phyloP scores from a whole-genome alignment of 2,888 invertebrate genomes.

The Conus canariensis region DNA sequence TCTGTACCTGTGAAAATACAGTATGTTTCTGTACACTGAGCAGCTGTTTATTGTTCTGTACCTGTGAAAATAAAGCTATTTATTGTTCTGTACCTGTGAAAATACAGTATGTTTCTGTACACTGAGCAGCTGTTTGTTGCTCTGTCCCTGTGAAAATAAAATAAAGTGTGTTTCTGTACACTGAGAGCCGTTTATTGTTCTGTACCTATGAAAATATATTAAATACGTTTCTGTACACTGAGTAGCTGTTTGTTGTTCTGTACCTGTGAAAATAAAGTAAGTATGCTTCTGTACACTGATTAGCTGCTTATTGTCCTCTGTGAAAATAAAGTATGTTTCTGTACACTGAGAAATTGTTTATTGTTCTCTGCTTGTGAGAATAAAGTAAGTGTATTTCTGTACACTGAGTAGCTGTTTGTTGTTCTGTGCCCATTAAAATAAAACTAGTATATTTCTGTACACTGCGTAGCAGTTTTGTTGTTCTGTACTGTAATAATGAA shows the following conservation, averaged over 20 bases:
- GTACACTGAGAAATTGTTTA: slow-evolving; percentile 92
- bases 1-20: slow-evolving; percentile 70
- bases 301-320: slow-evolving; percentile 92
- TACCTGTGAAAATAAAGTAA: no score
- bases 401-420: slow-evolving; percentile 95
- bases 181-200: slow-evolving; percentile 95
- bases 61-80: slow-evolving; percentile 82
- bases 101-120: no score
- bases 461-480: no score
- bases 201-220: no score
- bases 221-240: no score
- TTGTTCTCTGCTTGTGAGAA: slow-evolving; percentile 91
- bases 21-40: no score
- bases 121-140: no score
- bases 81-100: slow-evolving; percentile 89
- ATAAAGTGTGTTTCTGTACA: slow-evolving; percentile 85
- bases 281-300: slow-evolving; percentile 89
- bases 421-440: slow-evolving; percentile 88
- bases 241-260: no score
- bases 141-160: no score
- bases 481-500: no score
- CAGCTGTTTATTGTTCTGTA: no score
- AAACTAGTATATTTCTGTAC: no score
- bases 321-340: slow-evolving; percentile 83
- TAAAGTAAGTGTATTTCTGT: slow-evolving; percentile 85